phyloP scores from a whole-genome alignment of 2,888 invertebrate genomes.

The Zelleria hepariella region DNA sequence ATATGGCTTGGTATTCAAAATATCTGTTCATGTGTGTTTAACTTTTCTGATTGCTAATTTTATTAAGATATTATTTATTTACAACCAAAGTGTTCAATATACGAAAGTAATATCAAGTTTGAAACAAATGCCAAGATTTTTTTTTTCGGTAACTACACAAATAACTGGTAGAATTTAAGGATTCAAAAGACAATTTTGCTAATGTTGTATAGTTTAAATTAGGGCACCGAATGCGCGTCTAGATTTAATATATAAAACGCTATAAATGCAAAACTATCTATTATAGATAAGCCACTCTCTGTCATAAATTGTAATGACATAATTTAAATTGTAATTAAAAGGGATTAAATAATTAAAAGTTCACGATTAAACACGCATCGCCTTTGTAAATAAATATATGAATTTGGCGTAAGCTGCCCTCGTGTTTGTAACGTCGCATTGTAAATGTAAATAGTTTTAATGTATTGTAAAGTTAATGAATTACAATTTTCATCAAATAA shows the following conservation, averaged over 20 bases:
- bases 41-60: neutral
- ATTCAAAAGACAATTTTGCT: neutral
- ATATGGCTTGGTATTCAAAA: neutral
- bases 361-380: constrained; percentile 27
- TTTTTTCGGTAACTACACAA: too few relatives aligned
- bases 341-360: constrained; percentile 12
- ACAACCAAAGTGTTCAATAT: neutral
- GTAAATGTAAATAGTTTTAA: constrained; percentile 71
- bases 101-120: neutral
- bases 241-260: neutral
- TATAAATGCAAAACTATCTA: neutral
- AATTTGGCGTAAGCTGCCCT: constrained; percentile 35
- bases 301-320: constrained; percentile 3
- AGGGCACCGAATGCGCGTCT: neutral
- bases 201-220: neutral
- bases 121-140: neutral
- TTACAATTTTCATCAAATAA: constrained; percentile 69
- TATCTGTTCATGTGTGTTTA: neutral
- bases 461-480: constrained; percentile 59
- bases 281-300: neutral
- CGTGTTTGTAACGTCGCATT: constrained; percentile 50
- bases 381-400: constrained; percentile 48
- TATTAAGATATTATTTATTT: too few relatives aligned
- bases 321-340: constrained; percentile 3
- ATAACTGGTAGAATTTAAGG: too few relatives aligned